Evolutionary conservation across 1,140 invertebrate species (phyloP).

Genomic region (Portunus trituberculatus): DNA sequence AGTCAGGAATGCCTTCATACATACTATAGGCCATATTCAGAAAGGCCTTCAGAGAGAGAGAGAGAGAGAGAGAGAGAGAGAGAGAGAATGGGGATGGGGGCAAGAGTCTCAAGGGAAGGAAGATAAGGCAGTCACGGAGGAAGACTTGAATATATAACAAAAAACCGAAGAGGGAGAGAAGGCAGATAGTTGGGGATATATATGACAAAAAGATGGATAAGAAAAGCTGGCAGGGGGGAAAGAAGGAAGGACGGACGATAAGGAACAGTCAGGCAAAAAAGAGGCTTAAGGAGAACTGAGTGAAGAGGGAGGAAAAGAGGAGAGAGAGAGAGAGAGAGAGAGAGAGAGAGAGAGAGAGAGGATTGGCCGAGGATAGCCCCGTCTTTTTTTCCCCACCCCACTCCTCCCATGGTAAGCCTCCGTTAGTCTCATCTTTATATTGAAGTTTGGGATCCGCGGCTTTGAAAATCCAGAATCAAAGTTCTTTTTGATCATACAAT

Average conservation of each 20-base stretch:
- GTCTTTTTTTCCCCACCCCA: neutral
- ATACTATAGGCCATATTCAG: too few species aligned
- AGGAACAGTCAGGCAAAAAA: constrained; percentile 12
- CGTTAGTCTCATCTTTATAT: constrained; percentile 46
- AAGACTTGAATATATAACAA: constrained; percentile 14
- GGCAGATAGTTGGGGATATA: neutral
- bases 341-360: constrained; percentile 52
- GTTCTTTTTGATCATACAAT: constrained; percentile 42
- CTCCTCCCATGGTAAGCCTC: neutral
- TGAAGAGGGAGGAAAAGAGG: neutral
- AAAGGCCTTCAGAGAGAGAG: too few species aligned
- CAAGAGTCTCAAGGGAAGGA: neutral
- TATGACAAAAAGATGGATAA: constrained; percentile 23
- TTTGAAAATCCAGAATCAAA: constrained; percentile 50
- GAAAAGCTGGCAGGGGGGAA: neutral
- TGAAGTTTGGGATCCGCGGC: constrained; percentile 46
- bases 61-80: constrained; percentile 5
- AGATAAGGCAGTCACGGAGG: neutral
- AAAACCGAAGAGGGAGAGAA: neutral
- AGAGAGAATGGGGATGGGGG: neutral
- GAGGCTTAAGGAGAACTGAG: constrained; percentile 27
- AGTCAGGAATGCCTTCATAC: too few species aligned
- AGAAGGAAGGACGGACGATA: neutral
- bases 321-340: constrained; percentile 40
- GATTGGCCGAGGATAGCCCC: neutral